These are phyloP conservation scores for Phaonia tiefii DNA, from an alignment of 2,888 invertebrate genomes.

Conservation along the genomic window DNA sequence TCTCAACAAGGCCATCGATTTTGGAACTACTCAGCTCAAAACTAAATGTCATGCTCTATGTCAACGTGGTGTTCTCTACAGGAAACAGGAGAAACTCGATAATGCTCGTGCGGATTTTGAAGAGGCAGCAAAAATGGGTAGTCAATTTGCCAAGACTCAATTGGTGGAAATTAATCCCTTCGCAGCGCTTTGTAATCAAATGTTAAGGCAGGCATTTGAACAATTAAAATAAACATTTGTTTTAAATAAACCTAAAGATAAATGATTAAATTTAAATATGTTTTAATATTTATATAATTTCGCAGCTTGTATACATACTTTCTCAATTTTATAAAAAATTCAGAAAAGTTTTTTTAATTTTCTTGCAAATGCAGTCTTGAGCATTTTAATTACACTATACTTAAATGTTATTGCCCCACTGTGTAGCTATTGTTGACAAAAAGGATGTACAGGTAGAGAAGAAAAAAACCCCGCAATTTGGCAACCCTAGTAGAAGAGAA, in stretches of 20 bases:
- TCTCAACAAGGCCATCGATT: slow-evolving; percentile 86
- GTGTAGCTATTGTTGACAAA: no score
- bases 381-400: no score
- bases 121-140: slow-evolving; percentile 90
- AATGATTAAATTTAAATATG: no score
- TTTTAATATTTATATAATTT: no score
- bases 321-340: no score
- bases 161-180: slow-evolving; percentile 95
- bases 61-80: slow-evolving; percentile 90
- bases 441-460: no score
- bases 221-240: slow-evolving; percentile 73
- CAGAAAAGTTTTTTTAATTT: no score
- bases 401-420: no score
- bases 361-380: no score
- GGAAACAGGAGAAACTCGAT: slow-evolving; percentile 85
- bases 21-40: slow-evolving; percentile 83
- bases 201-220: slow-evolving; percentile 90
- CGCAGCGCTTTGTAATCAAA: slow-evolving; percentile 97
- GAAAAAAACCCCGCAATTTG: no score
- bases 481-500: no score
- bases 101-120: slow-evolving; percentile 89
- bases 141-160: slow-evolving; percentile 92
- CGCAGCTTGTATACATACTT: no score
- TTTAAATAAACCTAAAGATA: neutral
- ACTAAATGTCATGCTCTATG: slow-evolving; percentile 90